Conservation (phyloP, 2,888 invertebrate genomes). For the Cephus pygmeus region DNA sequence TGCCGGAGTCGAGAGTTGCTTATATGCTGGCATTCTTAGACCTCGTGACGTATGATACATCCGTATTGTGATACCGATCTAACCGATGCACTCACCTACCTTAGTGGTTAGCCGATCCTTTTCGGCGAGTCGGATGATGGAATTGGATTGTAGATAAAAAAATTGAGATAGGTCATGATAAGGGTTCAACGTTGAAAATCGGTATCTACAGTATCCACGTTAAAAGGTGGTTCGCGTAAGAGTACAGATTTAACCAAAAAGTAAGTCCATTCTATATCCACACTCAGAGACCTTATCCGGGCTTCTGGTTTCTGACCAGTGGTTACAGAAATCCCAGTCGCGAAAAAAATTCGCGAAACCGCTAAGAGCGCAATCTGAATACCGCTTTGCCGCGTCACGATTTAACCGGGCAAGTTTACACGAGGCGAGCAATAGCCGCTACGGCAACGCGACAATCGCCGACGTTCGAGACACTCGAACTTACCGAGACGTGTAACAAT, state of each 20-base stretch:
- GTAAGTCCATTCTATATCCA: too few species aligned
- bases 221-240: too few species aligned
- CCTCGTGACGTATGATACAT: slow-evolving; percentile 57
- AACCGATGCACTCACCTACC: slow-evolving; percentile 31
- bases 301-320: slow-evolving; percentile 52
- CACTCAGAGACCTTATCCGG: background rate
- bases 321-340: slow-evolving; percentile 54
- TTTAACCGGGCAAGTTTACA: slow-evolving; percentile 55
- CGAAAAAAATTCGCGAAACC: slow-evolving; percentile 61
- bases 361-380: slow-evolving; percentile 67
- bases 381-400: slow-evolving; percentile 65
- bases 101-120: too few species aligned
- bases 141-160: too few species aligned
- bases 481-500: slow-evolving; percentile 49
- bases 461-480: too few species aligned
- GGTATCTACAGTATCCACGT: too few species aligned
- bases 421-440: slow-evolving; percentile 35
- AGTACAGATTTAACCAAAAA: too few species aligned
- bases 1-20: too few species aligned
- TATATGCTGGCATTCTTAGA: slow-evolving; percentile 25
- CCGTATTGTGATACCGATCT: slow-evolving; percentile 61
- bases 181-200: too few species aligned
- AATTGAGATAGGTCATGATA: too few species aligned
- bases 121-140: too few species aligned
- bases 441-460: too few species aligned